Base-by-base conservation (phyloP, 2,888 invertebrate species). In the Torymus tubicola region DNA sequence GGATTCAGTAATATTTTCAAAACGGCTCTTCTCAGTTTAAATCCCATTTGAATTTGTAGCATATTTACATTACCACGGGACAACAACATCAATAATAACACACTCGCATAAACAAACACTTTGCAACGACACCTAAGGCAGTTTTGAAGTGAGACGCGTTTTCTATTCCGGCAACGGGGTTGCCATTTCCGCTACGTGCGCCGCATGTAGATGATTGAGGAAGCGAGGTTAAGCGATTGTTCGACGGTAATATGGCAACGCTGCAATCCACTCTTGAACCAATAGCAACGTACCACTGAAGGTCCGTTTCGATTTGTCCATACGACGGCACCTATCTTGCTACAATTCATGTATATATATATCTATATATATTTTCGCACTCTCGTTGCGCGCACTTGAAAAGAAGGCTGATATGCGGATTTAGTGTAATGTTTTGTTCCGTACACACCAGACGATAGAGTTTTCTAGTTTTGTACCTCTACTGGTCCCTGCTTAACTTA, bases 391-490 rank as follows among this genome's bases (percentile, higher is more conserved):
- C 42, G 42, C 42, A 18, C 80, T 75, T 61, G 50, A 70, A 79
- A 69, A 57, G 57, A 63, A 55, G 50, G 64, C 70, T 60, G 21
- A 71, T 70, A 64, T 16, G 55, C 74, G 31, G 65, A 65, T n/a
- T 71, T 72, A 64, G 70, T 67, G 50, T 63, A 64, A 71, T 71
- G 75, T 81, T 81, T 81, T 78, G 71, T 71, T 78, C 75, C 64
- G 52, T 52, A 53, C 18, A 53, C 12, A 2, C 4, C 64, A 70
- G 12, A 18, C 18, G n/a, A 11, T 67, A 64, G 67, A 80, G 60
- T 71, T 71, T 75, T 58, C 69, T 76, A 53, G 55, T 67, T 61
- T 50, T 18, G 61, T 67, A 53, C 42, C 42, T 42, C 8, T 42
- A 42, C 42, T 42, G 42, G 42, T 1, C 42, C 42, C 42, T 42